Evolutionary conservation across 2,888 invertebrate genomes (phyloP).

Genomic region (Ecliptopera silaceata): DNA sequence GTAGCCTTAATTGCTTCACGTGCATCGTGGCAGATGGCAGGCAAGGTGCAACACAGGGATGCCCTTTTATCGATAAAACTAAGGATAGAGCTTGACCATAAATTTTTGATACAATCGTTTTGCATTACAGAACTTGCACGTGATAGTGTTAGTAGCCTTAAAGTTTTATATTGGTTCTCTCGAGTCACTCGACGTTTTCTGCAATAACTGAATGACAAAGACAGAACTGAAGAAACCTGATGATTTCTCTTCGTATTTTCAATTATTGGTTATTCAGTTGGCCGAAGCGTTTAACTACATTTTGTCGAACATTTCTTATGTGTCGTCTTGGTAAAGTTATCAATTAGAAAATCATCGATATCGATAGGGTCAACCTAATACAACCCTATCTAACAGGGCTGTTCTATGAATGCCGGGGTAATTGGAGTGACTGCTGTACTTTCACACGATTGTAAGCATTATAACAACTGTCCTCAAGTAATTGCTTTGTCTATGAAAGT

Average conservation of each 20-base stretch:
- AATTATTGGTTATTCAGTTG: no score
- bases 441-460: constrained; percentile 61
- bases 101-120: constrained; percentile 34
- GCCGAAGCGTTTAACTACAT: no score
- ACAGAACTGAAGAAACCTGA: no score
- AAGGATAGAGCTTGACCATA: constrained; percentile 34
- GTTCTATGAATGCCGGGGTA: constrained; percentile 69
- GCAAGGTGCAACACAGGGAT: constrained; percentile 79
- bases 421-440: constrained; percentile 71
- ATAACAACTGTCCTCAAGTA: constrained; percentile 48
- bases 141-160: constrained; percentile 12
- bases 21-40: constrained; percentile 77
- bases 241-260: no score
- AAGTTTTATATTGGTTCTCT: constrained; percentile 2
- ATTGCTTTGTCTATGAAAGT: constrained; percentile 39
- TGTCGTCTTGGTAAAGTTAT: not conserved
- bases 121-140: constrained; percentile 13
- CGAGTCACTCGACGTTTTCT: not conserved
- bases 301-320: not conserved
- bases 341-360: constrained; percentile 17
- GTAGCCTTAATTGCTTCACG: constrained; percentile 76
- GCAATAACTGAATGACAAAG: not conserved
- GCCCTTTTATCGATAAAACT: constrained; percentile 68
- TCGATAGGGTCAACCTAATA: constrained; percentile 38
- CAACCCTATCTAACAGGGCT: constrained; percentile 55